Conservation (phyloP, 2,113 vertebrate species). For the Progne subis region DNA sequence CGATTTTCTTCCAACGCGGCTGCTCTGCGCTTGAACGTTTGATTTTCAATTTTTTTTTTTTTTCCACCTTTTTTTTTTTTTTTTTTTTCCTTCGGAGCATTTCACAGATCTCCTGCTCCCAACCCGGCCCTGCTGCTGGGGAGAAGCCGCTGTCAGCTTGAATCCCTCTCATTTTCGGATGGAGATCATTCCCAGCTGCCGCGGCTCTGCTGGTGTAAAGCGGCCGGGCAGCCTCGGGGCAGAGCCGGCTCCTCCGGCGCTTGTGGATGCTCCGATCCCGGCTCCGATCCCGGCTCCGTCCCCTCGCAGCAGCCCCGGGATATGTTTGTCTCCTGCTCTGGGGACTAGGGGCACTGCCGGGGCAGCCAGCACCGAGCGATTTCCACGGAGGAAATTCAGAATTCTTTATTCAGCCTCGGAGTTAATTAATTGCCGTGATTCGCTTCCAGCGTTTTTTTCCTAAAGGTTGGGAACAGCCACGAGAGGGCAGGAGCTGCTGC, state of each 20-base stretch:
- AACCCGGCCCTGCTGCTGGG: neutral
- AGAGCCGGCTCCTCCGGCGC: accelerated
- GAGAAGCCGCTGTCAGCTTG: neutral
- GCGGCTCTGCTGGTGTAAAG: neutral
- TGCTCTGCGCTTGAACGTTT: neutral
- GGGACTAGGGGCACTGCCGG: neutral
- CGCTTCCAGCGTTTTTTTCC: neutral
- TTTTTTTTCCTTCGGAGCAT: neutral
- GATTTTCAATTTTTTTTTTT: neutral
- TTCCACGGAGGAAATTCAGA: neutral
- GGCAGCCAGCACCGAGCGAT: neutral
- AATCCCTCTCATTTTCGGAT: neutral
- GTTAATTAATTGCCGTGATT: no score
- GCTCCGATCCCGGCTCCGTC: neutral
- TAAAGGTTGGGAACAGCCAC: neutral
- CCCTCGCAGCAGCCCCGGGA: neutral
- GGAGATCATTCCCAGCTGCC: neutral
- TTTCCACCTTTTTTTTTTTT: no score
- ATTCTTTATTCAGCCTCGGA: neutral
- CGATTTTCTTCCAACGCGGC: accelerated
- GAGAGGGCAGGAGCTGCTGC: conserved; percentile 19
- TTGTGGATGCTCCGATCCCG: neutral
- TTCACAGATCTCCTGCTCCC: neutral
- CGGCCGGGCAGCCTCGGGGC: neutral
- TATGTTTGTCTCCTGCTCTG: neutral